A percentile compares a stretch with the other conserved stretches of the same genome.
phyloP scores from a whole-genome alignment of 2,113 vertebrate species.

The Bubo bubo region DNA sequence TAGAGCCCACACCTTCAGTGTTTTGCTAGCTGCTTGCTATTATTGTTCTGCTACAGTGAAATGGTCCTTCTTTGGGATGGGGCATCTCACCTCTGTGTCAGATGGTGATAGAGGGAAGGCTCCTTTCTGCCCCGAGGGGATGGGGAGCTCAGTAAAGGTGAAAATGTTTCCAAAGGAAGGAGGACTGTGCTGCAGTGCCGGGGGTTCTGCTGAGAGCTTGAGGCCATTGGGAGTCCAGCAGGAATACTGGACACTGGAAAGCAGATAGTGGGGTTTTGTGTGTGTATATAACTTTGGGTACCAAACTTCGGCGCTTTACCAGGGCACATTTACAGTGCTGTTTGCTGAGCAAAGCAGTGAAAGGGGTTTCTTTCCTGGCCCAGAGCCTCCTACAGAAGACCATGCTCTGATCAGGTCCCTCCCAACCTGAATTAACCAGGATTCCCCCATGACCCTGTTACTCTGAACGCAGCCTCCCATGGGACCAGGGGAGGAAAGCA shows the following conservation, averaged over 20 bases:
- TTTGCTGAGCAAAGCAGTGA: neutral
- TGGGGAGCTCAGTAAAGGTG: neutral
- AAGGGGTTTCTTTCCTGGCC: neutral
- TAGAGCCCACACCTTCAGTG: neutral
- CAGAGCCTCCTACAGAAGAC: neutral
- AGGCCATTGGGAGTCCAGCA: accelerated
- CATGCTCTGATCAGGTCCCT: neutral
- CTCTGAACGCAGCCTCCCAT: neutral
- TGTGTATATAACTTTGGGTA: neutral
- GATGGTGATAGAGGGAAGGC: neutral
- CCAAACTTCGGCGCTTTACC: neutral
- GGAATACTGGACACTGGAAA: neutral
- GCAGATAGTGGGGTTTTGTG: neutral
- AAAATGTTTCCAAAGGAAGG: neutral
- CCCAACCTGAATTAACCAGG: neutral
- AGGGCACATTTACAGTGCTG: neutral
- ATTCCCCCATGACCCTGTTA: neutral
- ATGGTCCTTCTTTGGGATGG: accelerated
- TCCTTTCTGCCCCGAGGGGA: neutral
- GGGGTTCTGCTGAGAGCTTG: neutral
- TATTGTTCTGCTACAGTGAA: neutral
- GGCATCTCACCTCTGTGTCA: accelerated
- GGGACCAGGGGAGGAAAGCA: neutral
- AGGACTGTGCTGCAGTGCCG: neutral
- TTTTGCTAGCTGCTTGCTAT: neutral